phyloP scores from a whole-genome alignment of 2,797 vertebrate species.

The Sebastiscus tertius region DNA sequence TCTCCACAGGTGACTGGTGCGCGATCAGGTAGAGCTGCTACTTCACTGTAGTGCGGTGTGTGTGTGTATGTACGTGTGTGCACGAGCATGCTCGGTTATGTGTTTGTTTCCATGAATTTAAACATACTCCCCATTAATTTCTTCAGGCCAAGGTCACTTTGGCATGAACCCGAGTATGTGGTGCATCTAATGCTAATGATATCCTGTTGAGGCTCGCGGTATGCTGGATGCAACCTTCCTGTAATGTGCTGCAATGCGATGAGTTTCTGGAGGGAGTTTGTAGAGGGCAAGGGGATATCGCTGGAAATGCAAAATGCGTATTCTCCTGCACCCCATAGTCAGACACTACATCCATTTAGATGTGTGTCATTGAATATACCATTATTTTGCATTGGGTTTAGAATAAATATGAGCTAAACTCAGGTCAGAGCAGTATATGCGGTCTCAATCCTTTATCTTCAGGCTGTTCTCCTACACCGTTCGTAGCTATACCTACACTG shows the following conservation, averaged over 20 bases:
- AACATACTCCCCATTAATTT: conserved; percentile 25
- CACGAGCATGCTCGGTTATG: conserved; percentile 9
- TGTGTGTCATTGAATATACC: conserved; percentile 23
- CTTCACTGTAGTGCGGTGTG: not conserved
- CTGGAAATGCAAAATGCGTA: conserved; percentile 39
- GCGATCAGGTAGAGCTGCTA: conserved; percentile 43
- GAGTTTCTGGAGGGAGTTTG: conserved; percentile 25
- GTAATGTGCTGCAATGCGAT: conserved; percentile 47
- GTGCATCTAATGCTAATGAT: conserved; percentile 55
- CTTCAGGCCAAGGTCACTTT: conserved; percentile 56
- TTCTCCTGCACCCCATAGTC: not conserved
- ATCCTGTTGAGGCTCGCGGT: conserved; percentile 30
- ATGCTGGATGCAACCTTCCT: conserved; percentile 39
- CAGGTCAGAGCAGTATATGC: not conserved
- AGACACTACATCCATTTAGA: conserved; percentile 19
- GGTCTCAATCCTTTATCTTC: not conserved
- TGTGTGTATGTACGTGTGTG: not conserved
- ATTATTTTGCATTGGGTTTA: conserved; percentile 26
- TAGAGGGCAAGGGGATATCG: conserved; percentile 32
- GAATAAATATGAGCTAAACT: conserved; percentile 27
- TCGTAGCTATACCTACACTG: too few species aligned
- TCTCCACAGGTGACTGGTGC: conserved; percentile 68
- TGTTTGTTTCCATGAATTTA: conserved; percentile 41
- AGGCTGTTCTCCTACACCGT: too few species aligned
- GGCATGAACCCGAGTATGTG: conserved; percentile 41